Conservation (phyloP, 2,888 invertebrate species). For the Amblyjoppa fuscipennis region DNA sequence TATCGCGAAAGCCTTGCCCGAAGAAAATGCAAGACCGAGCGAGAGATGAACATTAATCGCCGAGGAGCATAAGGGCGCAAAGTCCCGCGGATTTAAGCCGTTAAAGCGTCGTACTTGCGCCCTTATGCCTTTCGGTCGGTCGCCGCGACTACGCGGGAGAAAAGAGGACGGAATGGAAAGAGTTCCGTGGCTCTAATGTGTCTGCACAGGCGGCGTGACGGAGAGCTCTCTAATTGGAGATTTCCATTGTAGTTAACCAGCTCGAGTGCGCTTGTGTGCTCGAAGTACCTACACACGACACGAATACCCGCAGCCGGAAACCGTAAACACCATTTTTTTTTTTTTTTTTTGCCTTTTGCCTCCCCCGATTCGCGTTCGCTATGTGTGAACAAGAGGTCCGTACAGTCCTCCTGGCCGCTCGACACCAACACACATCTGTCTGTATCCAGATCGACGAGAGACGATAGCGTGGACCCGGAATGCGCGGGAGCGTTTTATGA, state of each 20-base stretch:
- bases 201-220: slow-evolving; percentile 69
- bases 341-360: background rate
- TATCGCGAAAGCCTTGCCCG: slow-evolving; percentile 32
- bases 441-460: slow-evolving; percentile 51
- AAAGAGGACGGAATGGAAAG: slow-evolving; percentile 43
- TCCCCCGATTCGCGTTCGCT: slow-evolving; percentile 45
- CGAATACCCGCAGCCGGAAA: slow-evolving; percentile 63
- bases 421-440: slow-evolving; percentile 27
- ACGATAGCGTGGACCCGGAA: slow-evolving; percentile 52
- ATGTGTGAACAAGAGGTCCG: slow-evolving; percentile 3
- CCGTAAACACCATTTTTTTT: slow-evolving; percentile 66
- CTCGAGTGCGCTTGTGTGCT: slow-evolving; percentile 44
- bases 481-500: slow-evolving; percentile 41
- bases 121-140: background rate
- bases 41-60: background rate
- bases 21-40: slow-evolving; percentile 16
- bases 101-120: background rate
- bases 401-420: background rate
- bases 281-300: slow-evolving; percentile 31
- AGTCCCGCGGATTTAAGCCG: background rate
- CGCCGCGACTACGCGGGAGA: background rate
- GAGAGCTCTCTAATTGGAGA: slow-evolving; percentile 73
- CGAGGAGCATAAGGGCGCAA: background rate
- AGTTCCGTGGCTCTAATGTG: slow-evolving; percentile 64
- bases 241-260: slow-evolving; percentile 72